Percentiles rank a stretch among this genome's conserved stretches.
Conservation (phyloP, 2,113 vertebrate species). For the Sturnus vulgaris region DNA sequence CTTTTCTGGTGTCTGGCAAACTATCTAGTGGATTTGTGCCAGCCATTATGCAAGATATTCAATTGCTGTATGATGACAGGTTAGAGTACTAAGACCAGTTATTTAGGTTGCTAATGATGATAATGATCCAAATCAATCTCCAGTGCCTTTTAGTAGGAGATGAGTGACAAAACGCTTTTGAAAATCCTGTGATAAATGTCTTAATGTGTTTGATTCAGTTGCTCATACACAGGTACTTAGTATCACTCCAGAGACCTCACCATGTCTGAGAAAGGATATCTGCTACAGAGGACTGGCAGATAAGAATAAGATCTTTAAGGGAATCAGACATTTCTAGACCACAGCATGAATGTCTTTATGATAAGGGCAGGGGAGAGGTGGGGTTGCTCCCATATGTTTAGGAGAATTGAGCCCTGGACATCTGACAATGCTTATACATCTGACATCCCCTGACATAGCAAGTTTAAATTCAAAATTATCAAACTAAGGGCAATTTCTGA, state of each 20-base stretch:
- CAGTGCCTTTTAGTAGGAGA: neutral
- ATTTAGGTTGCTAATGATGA: neutral
- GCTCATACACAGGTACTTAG: neutral
- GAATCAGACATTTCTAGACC: neutral
- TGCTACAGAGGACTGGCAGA: neutral
- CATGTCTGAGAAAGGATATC: neutral
- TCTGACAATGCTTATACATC: neutral
- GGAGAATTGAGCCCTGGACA: neutral
- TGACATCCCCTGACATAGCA: neutral
- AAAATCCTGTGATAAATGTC: neutral
- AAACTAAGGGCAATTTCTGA: neutral
- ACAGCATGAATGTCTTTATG: neutral
- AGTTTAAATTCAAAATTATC: neutral
- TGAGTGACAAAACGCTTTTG: neutral
- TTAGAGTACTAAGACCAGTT: neutral
- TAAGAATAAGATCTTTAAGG: neutral
- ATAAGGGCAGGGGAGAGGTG: accelerated
- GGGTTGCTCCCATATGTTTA: neutral
- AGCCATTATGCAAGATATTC: neutral
- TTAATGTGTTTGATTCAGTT: neutral
- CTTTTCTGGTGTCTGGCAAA: neutral
- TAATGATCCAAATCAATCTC: neutral
- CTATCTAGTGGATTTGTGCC: neutral
- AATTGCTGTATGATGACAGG: neutral
- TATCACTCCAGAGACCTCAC: neutral